Base-by-base conservation (phyloP, 2,113 vertebrate genomes). In the Nothobranchius kuhntae region DNA sequence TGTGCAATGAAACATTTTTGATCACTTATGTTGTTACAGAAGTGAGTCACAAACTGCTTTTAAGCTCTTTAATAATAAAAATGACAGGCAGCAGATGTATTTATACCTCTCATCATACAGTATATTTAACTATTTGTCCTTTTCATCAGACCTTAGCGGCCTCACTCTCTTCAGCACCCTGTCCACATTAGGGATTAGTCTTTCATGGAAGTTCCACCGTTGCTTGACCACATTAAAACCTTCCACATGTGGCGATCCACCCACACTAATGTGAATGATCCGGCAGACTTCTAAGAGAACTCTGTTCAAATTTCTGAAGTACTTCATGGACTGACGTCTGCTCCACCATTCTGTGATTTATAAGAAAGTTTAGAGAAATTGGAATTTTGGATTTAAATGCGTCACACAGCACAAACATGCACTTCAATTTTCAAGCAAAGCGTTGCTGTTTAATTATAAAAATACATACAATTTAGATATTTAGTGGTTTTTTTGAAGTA, bases 291-390 rank as follows among this genome's bases (percentile, higher is more conserved):
- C 53, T 0, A 40, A 61, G 0, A 77, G 77, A 24, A 91, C 81
- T 0, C 0, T 63, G 0, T 17, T 79, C 85, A 5, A 35, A 75
- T 6, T 2, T 26, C 62, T 77, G 62, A 17, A 87, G 51, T 3
- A 85, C 67, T 0, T 78, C 73, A 42, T 91, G 90, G 24, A 91
- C 85, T 0, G 90, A 91, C 0, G 86, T 91, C 61, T 75, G 0
- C 65, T 71, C 75, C 63, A 89, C 81, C 54, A 65, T 17, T 44
- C 85, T 89, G 80, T 11, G 38, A 47, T 0, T 12, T 53, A 68
- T 0, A 9, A 26, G 44, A 48, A 0, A 56, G 4, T 56, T 48
- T 24, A 50, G 48, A n/a, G 30, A 36, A 14, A 26, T 13, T 45
- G 2, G 44, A 2, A 45, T 45, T 45, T 30, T 9, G 9, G 1